A percentile compares a stretch with the other conserved stretches of the same genome.
phyloP scores from a whole-genome alignment of 2,888 invertebrate species.

The Prosapia bicincta region DNA sequence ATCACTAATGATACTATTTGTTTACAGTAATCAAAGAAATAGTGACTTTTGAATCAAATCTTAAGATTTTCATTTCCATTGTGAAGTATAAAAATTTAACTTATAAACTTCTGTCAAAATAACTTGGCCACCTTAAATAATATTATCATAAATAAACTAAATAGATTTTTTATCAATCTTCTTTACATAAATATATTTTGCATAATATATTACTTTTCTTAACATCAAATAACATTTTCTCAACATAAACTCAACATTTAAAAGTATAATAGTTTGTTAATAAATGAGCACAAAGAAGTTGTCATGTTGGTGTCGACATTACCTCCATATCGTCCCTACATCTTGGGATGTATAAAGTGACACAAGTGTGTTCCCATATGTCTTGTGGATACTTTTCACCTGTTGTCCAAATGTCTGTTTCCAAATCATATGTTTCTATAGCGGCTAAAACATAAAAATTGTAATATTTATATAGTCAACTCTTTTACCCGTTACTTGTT shows the following conservation, averaged over 20 bases:
- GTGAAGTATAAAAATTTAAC: no score
- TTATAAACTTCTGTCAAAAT: no score
- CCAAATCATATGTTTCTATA: constrained; percentile 63
- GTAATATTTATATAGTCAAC: no score
- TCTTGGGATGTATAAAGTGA: constrained; percentile 62
- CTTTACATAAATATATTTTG: not conserved
- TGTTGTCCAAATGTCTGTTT: constrained; percentile 57
- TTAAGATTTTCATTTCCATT: no score
- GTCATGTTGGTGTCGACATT: constrained; percentile 34
- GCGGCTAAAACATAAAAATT: constrained; percentile 46
- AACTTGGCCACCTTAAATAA: not conserved
- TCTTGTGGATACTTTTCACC: constrained; percentile 63
- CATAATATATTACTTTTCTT: not conserved
- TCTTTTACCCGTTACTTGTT: no score
- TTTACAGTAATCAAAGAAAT: no score
- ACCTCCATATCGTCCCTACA: constrained; percentile 53
- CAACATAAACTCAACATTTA: not conserved
- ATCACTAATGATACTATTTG: no score
- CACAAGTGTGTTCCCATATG: constrained; percentile 69
- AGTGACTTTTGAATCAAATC: no score
- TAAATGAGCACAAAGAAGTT: not conserved
- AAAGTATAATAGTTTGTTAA: not conserved
- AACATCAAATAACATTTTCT: not conserved
- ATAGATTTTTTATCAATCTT: not conserved
- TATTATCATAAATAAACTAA: not conserved